Evolutionary conservation across 2,888 invertebrate genomes (phyloP).

Genomic region (Petrolisthes cinctipes): DNA sequence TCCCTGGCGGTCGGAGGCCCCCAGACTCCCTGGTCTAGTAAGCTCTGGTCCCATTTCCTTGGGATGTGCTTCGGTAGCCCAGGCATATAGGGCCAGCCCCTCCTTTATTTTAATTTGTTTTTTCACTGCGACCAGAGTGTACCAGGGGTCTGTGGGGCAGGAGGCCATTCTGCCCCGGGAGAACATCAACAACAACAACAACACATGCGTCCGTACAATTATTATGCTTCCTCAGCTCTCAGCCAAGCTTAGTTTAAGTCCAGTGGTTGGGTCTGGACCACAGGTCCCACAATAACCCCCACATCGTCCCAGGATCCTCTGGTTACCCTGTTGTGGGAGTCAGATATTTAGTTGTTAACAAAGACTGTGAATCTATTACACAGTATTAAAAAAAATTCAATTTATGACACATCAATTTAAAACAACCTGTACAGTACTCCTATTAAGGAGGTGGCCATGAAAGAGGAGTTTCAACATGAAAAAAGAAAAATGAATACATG

Average conservation of each 20-base stretch:
- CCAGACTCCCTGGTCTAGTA: no score
- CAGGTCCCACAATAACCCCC: slow-evolving; percentile 83
- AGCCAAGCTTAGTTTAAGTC: slow-evolving; percentile 67
- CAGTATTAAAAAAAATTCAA: neutral
- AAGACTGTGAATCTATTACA: neutral
- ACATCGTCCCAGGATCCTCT: slow-evolving; percentile 77
- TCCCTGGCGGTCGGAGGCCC: no score
- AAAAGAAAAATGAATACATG: neutral
- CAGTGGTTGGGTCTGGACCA: slow-evolving; percentile 68
- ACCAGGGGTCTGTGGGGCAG: no score
- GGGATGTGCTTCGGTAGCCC: no score
- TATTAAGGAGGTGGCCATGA: neutral
- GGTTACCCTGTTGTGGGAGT: slow-evolving; percentile 72
- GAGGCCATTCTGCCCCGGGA: no score
- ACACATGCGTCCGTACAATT: neutral
- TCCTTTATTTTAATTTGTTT: no score
- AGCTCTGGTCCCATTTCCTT: no score
- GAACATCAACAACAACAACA: no score
- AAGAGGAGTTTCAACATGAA: neutral
- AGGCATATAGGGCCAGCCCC: no score
- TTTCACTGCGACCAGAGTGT: no score
- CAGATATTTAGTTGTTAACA: no score
- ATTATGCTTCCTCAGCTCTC: slow-evolving; percentile 20
- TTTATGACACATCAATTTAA: no score
- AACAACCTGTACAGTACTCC: neutral